phyloP scores from a whole-genome alignment of 2,888 invertebrate genomes.

The Tyria jacobaeae region DNA sequence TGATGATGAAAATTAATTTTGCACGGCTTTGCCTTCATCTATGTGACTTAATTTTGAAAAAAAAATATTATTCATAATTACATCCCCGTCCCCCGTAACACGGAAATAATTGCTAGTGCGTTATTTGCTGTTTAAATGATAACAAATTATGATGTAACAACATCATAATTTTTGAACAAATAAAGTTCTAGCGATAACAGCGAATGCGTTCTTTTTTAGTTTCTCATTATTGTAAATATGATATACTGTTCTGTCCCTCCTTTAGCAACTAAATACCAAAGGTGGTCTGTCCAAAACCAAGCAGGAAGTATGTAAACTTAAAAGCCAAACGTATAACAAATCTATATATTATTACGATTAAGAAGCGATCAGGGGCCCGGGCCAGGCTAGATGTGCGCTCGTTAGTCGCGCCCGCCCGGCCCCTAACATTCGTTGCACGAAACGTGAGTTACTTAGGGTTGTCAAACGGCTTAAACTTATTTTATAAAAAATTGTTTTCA shows the following conservation, averaged over 20 bases:
- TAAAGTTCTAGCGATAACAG: not conserved
- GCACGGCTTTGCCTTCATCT: not conserved
- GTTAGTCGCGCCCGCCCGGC: conserved; percentile 41
- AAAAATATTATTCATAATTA: too few species aligned
- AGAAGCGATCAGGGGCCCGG: conserved; percentile 35
- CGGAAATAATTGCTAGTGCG: too few species aligned
- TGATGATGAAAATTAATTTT: not conserved
- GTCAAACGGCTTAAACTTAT: not conserved
- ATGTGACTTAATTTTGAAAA: too few species aligned
- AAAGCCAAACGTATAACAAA: conserved; percentile 2
- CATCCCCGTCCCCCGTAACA: too few species aligned
- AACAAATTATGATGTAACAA: too few species aligned
- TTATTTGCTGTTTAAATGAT: too few species aligned
- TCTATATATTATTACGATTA: conserved; percentile 41
- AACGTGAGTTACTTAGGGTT: conserved; percentile 19
- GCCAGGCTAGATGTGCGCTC: conserved; percentile 39
- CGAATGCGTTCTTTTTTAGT: not conserved
- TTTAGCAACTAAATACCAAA: not conserved
- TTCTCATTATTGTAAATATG: too few species aligned
- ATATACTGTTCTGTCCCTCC: too few species aligned
- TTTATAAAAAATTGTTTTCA: too few species aligned
- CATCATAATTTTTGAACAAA: not conserved
- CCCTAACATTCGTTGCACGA: conserved; percentile 27
- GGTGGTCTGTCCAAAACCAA: not conserved
- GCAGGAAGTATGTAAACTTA: not conserved